These are phyloP conservation scores for Agrilus planipennis DNA, from an alignment of 1,140 invertebrate species.

Conservation along the genomic window DNA sequence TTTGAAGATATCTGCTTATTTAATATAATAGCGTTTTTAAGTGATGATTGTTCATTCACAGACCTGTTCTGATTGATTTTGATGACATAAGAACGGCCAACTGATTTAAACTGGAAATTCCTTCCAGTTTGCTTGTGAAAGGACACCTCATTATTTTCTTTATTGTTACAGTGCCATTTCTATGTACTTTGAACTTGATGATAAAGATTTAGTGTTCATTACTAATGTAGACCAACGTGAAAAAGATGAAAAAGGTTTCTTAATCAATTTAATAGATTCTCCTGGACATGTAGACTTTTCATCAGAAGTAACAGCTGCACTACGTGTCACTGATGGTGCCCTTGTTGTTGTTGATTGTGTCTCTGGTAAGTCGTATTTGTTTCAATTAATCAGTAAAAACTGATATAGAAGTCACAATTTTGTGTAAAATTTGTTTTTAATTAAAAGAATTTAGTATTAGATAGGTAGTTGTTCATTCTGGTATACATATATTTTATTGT, in stretches of 20 bases:
- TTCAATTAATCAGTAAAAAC: neutral
- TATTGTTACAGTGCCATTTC: slow-evolving; percentile 75
- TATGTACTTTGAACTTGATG: slow-evolving; percentile 92
- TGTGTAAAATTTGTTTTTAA: too few species aligned
- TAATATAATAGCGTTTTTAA: too few species aligned
- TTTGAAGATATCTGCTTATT: too few species aligned
- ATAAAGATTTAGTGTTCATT: slow-evolving; percentile 87
- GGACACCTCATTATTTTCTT: slow-evolving; percentile 1
- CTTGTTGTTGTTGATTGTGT: slow-evolving; percentile 98
- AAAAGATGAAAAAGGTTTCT: slow-evolving; percentile 86
- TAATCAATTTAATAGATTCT: slow-evolving; percentile 98
- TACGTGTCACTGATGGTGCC: slow-evolving; percentile 98
- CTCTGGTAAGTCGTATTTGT: slow-evolving; percentile 55
- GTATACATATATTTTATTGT: neutral
- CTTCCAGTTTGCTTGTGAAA: neutral
- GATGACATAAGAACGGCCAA: slow-evolving; percentile 40
- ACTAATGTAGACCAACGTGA: slow-evolving; percentile 78
- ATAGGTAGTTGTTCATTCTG: too few species aligned
- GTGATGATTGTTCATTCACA: slow-evolving; percentile 35
- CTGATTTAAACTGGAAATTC: slow-evolving; percentile 21
- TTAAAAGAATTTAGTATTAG: too few species aligned
- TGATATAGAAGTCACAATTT: neutral
- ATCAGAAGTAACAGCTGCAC: slow-evolving; percentile 95
- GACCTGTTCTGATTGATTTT: slow-evolving; percentile 28
- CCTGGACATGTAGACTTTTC: slow-evolving; percentile 99